Evolutionary conservation across 2,113 vertebrate genomes (phyloP).

Genomic region (Burhinus bistriatus): DNA sequence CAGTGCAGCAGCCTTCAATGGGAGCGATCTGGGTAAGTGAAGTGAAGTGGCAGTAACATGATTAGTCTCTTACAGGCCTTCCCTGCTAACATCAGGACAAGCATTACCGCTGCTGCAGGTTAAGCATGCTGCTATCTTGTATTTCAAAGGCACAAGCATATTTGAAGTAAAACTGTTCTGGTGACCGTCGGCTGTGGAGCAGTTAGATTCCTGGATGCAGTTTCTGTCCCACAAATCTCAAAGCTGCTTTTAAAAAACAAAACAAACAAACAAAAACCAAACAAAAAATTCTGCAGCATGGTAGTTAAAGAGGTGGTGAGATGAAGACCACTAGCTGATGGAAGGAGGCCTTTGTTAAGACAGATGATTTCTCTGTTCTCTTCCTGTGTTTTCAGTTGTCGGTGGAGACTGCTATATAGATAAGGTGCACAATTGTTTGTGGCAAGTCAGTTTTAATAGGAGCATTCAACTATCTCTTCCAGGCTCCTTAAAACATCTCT

Average conservation of each 20-base stretch:
- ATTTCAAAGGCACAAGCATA: not conserved
- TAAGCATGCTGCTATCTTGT: not conserved
- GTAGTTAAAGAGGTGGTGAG: not conserved
- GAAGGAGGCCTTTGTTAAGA: not conserved
- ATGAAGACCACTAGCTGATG: not conserved
- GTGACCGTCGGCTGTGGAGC: not conserved
- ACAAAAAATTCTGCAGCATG: not conserved
- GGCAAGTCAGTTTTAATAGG: not conserved
- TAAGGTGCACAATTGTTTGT: not conserved
- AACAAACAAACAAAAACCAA: too few species aligned
- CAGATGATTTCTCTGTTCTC: not conserved
- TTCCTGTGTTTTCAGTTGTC: not conserved
- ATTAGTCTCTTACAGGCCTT: not conserved
- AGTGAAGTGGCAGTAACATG: not conserved
- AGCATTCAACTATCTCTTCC: not conserved
- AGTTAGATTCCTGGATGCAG: not conserved
- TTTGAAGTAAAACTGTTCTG: not conserved
- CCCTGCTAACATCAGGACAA: not conserved
- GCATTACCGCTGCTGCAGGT: not conserved
- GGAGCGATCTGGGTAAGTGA: slow-evolving; percentile 95
- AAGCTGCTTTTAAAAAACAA: not conserved
- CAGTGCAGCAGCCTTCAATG: slow-evolving; percentile 89
- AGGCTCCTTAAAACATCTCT: slow-evolving; percentile 90
- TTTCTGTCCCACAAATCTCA: not conserved
- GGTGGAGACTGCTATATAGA: not conserved